Evolutionary conservation across 2,888 invertebrate species (phyloP), one percentile per base, ranked within the genome.

Genomic region (Sympetrum striolatum): DNA sequence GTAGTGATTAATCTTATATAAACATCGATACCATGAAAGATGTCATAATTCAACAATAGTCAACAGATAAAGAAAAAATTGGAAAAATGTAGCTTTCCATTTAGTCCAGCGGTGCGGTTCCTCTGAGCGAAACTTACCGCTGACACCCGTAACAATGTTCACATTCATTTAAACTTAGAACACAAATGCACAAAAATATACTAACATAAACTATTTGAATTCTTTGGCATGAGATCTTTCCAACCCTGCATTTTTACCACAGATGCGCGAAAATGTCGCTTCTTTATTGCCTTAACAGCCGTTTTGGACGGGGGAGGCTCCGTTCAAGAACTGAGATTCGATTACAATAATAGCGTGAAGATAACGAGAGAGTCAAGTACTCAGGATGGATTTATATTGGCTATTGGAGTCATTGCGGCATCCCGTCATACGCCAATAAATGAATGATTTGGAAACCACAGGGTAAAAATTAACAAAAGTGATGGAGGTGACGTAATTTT

Each of bases 201-300:
- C 64, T 37, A 86, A 86, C 31, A 86, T 37, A 31, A 18, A 31
- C 25, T 22, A 35, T 58, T 53, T 58, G 35, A 22, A 12, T 22
- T 86, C 86, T 86, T 86, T 86, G 86, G 86, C 64, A 37, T 86
- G 86, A 86, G 86, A 86, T 86, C 86, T 86, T 86, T 86, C 60
- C 60, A 60, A 53, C 60, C 35, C 18, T 53, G 58, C 58, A 82
- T 18, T 31, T 18, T 35, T 82, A 39, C 37, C 31, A 35, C 37
- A 48, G 35, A 60, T 5, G 37, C 60, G 60, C 25, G 86, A 86
- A 86, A 60, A 37, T 35, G 37, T 39, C 37, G 58, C 86, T 8
- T 53, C 18, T 6, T 60, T 35, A 60, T n/a, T 37, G 37, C 31
- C 53, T 37, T 86, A 37, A 64, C 37, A n/a, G 60, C 64, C 60